Conservation (phyloP, 2,113 vertebrate genomes). For the Pituophis catenifer region DNA sequence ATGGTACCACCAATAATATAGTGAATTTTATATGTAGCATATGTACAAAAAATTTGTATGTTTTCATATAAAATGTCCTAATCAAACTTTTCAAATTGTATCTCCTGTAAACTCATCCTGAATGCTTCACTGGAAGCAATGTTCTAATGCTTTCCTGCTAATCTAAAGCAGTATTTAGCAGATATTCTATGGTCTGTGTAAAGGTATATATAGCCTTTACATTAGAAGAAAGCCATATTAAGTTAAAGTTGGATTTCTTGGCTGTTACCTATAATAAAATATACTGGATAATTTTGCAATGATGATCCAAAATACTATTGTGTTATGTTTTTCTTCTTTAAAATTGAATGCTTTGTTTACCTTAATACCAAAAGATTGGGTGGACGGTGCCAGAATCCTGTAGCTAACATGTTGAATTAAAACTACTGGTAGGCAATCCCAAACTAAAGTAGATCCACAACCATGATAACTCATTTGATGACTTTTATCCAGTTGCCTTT, state of each 20-base stretch:
- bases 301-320: slow-evolving; percentile 55
- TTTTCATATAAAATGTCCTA: slow-evolving; percentile 68
- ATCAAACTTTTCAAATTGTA: slow-evolving; percentile 55
- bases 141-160: slow-evolving; percentile 52
- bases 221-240: slow-evolving; percentile 68
- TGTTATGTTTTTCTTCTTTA: slow-evolving; percentile 35
- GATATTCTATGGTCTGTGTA: slow-evolving; percentile 53
- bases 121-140: slow-evolving; percentile 54
- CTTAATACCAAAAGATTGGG: neutral
- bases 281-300: slow-evolving; percentile 66
- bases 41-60: slow-evolving; percentile 72
- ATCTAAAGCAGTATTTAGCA: slow-evolving; percentile 45
- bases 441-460: neutral
- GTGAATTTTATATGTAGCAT: slow-evolving; percentile 65
- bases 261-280: slow-evolving; percentile 68
- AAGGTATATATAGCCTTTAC: slow-evolving; percentile 64
- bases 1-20: slow-evolving; percentile 51
- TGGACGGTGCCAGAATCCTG: neutral
- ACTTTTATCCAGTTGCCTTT: neutral
- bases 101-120: slow-evolving; percentile 53
- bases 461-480: neutral
- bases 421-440: neutral
- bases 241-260: slow-evolving; percentile 65
- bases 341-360: slow-evolving; percentile 28
- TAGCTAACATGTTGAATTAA: neutral